Percentiles rank a stretch among this genome's conserved stretches.
Evolutionary conservation across 2,113 vertebrate species (phyloP).

Genomic region (Numida meleagris): DNA sequence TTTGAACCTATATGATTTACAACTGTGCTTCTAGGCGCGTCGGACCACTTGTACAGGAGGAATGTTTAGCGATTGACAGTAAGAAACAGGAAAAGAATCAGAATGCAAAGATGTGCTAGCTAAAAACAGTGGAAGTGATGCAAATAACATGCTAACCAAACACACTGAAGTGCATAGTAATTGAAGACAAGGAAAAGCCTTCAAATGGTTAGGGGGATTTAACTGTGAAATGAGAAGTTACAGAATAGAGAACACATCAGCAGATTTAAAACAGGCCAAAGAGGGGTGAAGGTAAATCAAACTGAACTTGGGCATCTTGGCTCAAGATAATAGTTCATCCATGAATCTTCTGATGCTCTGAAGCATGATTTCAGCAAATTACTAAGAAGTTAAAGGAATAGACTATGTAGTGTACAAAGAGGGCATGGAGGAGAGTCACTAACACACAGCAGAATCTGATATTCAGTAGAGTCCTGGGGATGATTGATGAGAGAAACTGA

Average conservation of each 20-base stretch:
- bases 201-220: not conserved
- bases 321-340: slow-evolving; percentile 9
- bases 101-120: not conserved
- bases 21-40: not conserved
- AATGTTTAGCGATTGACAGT: not conserved
- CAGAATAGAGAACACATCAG: not conserved
- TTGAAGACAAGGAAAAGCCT: not conserved
- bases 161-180: not conserved
- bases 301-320: not conserved
- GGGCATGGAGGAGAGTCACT: not conserved
- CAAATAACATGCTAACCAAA: not conserved
- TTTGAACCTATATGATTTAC: rapidly evolving
- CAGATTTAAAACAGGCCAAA: not conserved
- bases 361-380: slow-evolving; percentile 37
- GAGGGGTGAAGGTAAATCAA: slow-evolving; percentile 41
- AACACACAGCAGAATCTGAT: not conserved
- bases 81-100: not conserved
- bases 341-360: slow-evolving; percentile 49
- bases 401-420: not conserved
- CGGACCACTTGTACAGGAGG: not conserved
- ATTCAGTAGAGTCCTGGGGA: not conserved
- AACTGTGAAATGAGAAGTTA: not conserved
- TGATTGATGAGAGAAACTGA: slow-evolving; percentile 37
- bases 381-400: not conserved
- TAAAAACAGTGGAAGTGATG: not conserved